These are phyloP conservation scores for Macquaria ambigua DNA, from an alignment of 2,113 vertebrate genomes.

Conservation along the genomic window DNA sequence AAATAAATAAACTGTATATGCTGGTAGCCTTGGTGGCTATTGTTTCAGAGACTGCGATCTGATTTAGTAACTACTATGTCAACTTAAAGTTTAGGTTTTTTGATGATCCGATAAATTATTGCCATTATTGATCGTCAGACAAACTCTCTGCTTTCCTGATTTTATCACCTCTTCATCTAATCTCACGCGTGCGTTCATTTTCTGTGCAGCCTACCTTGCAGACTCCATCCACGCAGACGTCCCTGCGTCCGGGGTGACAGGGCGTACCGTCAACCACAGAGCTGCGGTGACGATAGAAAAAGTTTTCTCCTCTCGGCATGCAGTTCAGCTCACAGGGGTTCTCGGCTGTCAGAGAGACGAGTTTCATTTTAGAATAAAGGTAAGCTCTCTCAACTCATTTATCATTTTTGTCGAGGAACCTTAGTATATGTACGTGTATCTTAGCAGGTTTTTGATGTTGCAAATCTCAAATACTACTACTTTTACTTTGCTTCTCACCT, in stretches of 20 bases:
- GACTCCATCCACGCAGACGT: conserved; percentile 91
- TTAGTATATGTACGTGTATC: neutral
- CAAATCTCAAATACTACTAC: neutral
- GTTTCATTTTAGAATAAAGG: neutral
- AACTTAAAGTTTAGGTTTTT: neutral
- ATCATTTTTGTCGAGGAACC: no score
- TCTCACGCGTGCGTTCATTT: neutral
- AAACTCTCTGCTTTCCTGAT: neutral
- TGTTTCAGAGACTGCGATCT: neutral
- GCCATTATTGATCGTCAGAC: neutral
- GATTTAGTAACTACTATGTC: neutral
- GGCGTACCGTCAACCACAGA: conserved; percentile 91
- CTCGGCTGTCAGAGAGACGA: conserved; percentile 82
- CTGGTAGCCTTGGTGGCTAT: no score
- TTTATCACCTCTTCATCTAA: neutral
- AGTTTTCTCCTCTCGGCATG: conserved; percentile 96
- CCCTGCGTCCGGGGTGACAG: conserved; percentile 90
- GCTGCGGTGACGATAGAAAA: conserved; percentile 91
- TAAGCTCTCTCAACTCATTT: neutral
- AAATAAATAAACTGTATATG: neutral
- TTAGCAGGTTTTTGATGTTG: neutral
- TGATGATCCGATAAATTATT: neutral
- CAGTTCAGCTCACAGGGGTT: conserved; percentile 98
- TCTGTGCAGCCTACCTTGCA: conserved; percentile 86
- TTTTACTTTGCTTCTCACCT: conserved; percentile 80